Percentiles rank a stretch among this genome's conserved stretches.
Evolutionary conservation across 2,113 vertebrate genomes (phyloP).

Genomic region (Todiramphus chloris): DNA sequence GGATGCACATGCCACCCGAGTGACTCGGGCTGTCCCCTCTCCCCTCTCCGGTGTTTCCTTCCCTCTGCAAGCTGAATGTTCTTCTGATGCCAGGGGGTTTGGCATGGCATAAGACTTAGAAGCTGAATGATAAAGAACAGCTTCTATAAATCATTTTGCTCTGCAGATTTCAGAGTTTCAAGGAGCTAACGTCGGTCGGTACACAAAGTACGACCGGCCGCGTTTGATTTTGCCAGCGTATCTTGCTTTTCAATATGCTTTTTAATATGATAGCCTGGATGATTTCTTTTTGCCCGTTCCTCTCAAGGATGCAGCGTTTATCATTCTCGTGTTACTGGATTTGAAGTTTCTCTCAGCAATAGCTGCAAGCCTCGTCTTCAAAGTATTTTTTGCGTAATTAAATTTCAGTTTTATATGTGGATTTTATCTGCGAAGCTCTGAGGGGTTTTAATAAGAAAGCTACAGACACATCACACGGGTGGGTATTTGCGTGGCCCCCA

Average conservation of each 20-base stretch:
- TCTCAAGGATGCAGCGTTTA: slow-evolving; percentile 24
- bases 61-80: neutral
- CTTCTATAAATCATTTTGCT: slow-evolving; percentile 44
- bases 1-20: neutral
- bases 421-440: slow-evolving; percentile 13
- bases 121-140: slow-evolving; percentile 24
- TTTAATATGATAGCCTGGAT: slow-evolving; percentile 12
- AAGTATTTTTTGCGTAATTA: slow-evolving; percentile 36
- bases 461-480: neutral
- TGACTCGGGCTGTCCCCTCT: neutral
- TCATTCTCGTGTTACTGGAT: neutral
- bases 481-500: neutral
- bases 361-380: neutral
- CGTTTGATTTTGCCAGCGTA: neutral
- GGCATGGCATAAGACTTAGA: neutral
- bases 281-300: slow-evolving; percentile 40
- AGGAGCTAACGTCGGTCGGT: neutral
- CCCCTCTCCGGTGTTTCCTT: neutral
- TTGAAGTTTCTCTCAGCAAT: neutral
- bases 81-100: neutral
- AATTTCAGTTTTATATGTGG: neutral
- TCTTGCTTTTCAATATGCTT: slow-evolving; percentile 42
- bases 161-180: slow-evolving; percentile 12
- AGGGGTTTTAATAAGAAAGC: neutral
- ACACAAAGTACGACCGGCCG: neutral